Conservation (phyloP, 2,113 vertebrate species). For the Corythornis vintsioides region DNA sequence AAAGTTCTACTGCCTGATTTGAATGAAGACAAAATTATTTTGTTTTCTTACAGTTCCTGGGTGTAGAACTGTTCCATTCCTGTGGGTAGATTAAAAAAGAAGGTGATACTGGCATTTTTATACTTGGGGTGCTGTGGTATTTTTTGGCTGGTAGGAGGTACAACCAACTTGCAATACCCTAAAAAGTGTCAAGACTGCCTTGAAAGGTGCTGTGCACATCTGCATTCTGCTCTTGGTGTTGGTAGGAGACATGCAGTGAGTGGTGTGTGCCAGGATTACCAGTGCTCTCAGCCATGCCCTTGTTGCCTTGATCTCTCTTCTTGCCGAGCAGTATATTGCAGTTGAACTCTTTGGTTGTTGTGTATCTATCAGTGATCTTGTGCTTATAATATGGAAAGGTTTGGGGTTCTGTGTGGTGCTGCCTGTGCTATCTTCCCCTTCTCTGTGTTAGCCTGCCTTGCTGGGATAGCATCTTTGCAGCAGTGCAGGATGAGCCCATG, state of each 20-base stretch:
- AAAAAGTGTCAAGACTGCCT: not conserved
- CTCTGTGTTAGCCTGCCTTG: not conserved
- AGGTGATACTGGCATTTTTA: not conserved
- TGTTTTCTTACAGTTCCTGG: not conserved
- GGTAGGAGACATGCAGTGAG: not conserved
- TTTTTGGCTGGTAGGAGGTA: not conserved
- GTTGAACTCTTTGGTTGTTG: not conserved
- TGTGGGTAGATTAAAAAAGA: not conserved
- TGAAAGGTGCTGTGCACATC: not conserved
- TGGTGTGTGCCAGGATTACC: not conserved
- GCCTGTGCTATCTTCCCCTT: not conserved
- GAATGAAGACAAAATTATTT: not conserved
- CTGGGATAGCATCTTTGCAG: not conserved
- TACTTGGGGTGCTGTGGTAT: not conserved
- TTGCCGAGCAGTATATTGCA: not conserved
- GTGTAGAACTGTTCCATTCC: not conserved
- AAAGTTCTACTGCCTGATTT: not conserved
- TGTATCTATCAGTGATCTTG: not conserved
- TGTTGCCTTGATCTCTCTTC: not conserved
- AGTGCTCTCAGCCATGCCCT: not conserved
- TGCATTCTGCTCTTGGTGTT: not conserved
- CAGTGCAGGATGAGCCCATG: not conserved
- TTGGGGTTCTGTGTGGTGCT: not conserved
- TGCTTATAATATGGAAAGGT: not conserved
- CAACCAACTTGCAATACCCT: not conserved